Evolutionary conservation across 2,113 vertebrate genomes (phyloP), one percentile per base, ranked within the genome.

Genomic region (Laterallus jamaicensis): DNA sequence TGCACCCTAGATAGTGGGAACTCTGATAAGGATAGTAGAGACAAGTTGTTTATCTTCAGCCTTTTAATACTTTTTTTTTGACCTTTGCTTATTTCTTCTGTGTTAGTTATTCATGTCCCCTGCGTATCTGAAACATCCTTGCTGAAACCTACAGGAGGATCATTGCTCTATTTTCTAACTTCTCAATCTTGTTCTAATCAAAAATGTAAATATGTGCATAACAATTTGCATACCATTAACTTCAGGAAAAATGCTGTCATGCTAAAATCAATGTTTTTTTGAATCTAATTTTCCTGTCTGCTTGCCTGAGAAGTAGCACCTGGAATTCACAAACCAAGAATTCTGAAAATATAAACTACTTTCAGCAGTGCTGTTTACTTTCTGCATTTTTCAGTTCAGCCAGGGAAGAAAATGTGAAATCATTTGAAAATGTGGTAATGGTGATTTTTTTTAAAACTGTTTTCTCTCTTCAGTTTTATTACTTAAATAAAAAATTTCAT

Each of bases 191-290:
- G 37, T 92, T 37, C 79, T 93, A 93, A 94, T 97, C 90, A 95
- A 94, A 90, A 92, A 96, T 93, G 86, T 63, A 96, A 96, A 95
- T 96, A 55, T 21, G 77, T 76, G 71, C 89, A 85, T 83, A 60
- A 66, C 90, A n/a, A 94, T 93, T 85, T 93, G 92, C 95, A 94
- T 97, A 44, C 32, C 47, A 93, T 96, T 96, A 96, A 60, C 86
- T 86, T 89, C 68, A 73, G 37, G 54, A 92, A 82, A 93, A 70
- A 77, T 88, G 44, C 77, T 40, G 47, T 92, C 88, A 70, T 93
- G 66, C 35, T 87, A 78, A 95, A 86, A 93, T 81, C 73, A 86
- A 2, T 55, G 75, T 4, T 73, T 91, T 88, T 78, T 47, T 26
- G 64, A 92, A 55, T 87, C 58, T 14, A 44, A 77, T 97, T 91